Conservation (phyloP, 2,113 vertebrate genomes). For the Podarcis muralis region DNA sequence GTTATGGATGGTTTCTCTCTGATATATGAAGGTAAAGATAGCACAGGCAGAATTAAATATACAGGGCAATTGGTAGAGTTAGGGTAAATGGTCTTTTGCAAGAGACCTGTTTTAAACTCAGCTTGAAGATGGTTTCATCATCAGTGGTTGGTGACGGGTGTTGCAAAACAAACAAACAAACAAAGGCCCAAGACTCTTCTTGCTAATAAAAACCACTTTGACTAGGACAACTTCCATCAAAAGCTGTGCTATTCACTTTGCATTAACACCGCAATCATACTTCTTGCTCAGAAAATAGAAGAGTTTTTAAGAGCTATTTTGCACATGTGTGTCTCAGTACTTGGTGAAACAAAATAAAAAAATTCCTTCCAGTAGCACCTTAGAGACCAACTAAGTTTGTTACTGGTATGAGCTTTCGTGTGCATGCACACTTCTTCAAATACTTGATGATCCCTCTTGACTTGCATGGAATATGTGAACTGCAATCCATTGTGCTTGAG, state of each 20-base stretch:
- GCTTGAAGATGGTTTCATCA: background rate
- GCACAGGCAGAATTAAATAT: conserved; percentile 28
- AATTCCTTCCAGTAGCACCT: too few relatives aligned
- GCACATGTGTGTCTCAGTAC: background rate
- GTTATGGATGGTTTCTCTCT: conserved; percentile 1
- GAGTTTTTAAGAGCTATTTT: conserved; percentile 13
- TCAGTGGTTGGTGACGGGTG: accelerated
- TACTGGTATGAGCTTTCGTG: too few relatives aligned
- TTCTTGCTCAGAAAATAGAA: conserved; percentile 44
- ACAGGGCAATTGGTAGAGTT: conserved; percentile 9
- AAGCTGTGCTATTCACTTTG: conserved; percentile 24
- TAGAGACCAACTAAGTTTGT: too few relatives aligned
- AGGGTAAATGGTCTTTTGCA: conserved; percentile 13
- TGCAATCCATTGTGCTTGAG: background rate
- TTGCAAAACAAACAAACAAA: background rate
- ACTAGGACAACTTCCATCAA: conserved; percentile 23
- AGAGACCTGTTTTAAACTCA: conserved; percentile 11
- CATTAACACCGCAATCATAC: background rate
- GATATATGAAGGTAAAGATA: background rate
- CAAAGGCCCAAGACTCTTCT: background rate
- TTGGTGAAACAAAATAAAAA: background rate
- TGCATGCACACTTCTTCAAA: too few relatives aligned
- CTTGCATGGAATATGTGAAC: background rate
- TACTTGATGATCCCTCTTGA: background rate
- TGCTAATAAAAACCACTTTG: conserved; percentile 34